Percentiles rank a stretch among this genome's conserved stretches.
These are phyloP conservation scores for Craniophora ligustri DNA, from an alignment of 2,888 invertebrate genomes.

Conservation along the genomic window DNA sequence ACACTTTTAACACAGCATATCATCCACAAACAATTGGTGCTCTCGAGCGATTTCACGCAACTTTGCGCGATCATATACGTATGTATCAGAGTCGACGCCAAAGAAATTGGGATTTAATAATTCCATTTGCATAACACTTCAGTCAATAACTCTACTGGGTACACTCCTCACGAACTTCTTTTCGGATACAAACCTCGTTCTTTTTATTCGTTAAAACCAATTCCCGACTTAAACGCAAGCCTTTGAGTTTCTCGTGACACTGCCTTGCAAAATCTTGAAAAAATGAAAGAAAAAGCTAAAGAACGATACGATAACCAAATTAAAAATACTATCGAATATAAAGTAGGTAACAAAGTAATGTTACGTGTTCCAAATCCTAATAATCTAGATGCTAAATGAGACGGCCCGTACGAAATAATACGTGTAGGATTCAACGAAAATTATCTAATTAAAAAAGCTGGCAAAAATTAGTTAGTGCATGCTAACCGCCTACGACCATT, in stretches of 20 bases:
- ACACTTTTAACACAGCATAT: constrained; percentile 52
- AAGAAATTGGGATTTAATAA: constrained; percentile 57
- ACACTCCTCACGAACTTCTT: constrained; percentile 54
- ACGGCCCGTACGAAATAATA: constrained; percentile 53
- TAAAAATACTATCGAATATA: constrained; percentile 40
- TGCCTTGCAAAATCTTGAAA: constrained; percentile 45
- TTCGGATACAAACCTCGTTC: constrained; percentile 60
- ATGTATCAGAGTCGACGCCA: constrained; percentile 54
- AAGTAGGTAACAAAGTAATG: constrained; percentile 51
- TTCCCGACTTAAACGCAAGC: constrained; percentile 43
- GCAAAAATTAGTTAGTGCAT: constrained; percentile 40
- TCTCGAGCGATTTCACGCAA: constrained; percentile 60
- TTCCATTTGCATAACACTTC: constrained; percentile 64
- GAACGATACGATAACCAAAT: constrained; percentile 53
- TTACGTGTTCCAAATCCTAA: constrained; percentile 55
- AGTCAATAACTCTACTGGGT: constrained; percentile 55
- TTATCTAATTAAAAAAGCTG: constrained; percentile 42
- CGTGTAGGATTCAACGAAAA: constrained; percentile 56
- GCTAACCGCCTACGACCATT: constrained; percentile 47
- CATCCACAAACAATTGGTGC: constrained; percentile 49
- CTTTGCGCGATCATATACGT: constrained; percentile 56
- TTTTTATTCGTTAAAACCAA: constrained; percentile 52
- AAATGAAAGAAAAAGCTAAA: constrained; percentile 61
- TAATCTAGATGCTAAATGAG: constrained; percentile 60
- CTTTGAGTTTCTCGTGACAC: constrained; percentile 50